Percentiles rank a stretch among this genome's conserved stretches.
Evolutionary conservation across 2,888 invertebrate genomes (phyloP).

Genomic region (Mongoloraphidia duomilia): DNA sequence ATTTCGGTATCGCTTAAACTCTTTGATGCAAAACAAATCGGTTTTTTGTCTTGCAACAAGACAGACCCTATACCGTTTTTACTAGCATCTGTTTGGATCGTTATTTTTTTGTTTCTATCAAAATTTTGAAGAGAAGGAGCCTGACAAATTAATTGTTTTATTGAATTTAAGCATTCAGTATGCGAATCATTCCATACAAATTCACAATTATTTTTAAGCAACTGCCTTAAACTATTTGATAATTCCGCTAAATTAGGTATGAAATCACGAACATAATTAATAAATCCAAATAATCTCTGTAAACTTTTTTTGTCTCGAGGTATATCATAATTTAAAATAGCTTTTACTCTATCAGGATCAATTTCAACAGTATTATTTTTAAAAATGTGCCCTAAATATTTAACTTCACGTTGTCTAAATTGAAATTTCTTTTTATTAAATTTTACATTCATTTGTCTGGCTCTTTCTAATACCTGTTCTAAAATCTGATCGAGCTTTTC

Average conservation of each 20-base stretch:
- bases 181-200: conserved; percentile 7
- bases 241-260: conserved; percentile 7
- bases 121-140: conserved; percentile 4
- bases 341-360: too few relatives aligned
- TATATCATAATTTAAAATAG: too few relatives aligned
- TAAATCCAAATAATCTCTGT: too few relatives aligned
- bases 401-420: conserved; percentile 1
- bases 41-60: conserved; percentile 8
- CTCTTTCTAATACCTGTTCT: conserved; percentile 10
- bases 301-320: too few relatives aligned
- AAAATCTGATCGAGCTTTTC: conserved; percentile 8
- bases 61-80: conserved; percentile 8
- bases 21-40: conserved; percentile 11
- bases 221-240: conserved; percentile 6
- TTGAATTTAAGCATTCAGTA: conserved; percentile 1
- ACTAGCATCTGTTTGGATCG: conserved; percentile 3
- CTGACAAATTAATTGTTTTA: conserved; percentile 4
- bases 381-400: conserved; percentile 7
- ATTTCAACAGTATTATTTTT: too few relatives aligned
- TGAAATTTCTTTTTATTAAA: conserved; percentile 11
- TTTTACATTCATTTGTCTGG: conserved; percentile 12
- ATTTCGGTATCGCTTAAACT: conserved; percentile 9
- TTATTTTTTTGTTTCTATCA: conserved; percentile 6
- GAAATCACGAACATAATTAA: too few relatives aligned
- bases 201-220: conserved; percentile 6